phyloP scores from a whole-genome alignment of 2,888 invertebrate species.

The Acrobasis repandana region DNA sequence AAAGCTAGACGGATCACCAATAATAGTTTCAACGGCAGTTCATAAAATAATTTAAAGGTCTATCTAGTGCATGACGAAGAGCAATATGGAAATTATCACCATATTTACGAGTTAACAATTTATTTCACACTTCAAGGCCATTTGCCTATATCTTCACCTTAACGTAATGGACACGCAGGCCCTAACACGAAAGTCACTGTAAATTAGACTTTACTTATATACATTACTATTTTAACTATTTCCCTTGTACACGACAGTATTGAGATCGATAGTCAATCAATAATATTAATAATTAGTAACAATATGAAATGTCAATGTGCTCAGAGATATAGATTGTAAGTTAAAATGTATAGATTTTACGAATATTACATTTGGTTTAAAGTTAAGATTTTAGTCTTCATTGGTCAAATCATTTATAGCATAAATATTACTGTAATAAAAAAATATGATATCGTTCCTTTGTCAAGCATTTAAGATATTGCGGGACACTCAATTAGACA shows the following conservation, averaged over 20 bases:
- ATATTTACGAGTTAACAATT: no score
- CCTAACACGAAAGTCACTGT: background rate
- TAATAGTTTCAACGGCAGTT: no score
- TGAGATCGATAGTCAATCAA: conserved; percentile 14
- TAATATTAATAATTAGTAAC: conserved; percentile 13
- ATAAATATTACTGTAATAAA: background rate
- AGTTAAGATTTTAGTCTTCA: no score
- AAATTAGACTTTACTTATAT: background rate
- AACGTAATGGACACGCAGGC: no score
- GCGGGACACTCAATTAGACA: background rate
- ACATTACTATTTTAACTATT: background rate
- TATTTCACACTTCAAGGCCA: no score
- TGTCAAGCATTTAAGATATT: background rate
- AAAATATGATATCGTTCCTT: background rate
- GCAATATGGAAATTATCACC: no score
- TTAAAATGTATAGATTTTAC: background rate
- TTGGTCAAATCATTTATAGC: no score
- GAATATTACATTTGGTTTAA: no score
- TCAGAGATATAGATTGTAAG: background rate
- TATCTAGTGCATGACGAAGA: no score
- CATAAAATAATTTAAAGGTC: no score
- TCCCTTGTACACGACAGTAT: conserved; percentile 7
- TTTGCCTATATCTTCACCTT: no score
- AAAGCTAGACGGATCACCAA: no score
- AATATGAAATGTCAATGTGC: background rate